Conservation (phyloP, 2,113 vertebrate species). For the Takifugu flavidus region DNA sequence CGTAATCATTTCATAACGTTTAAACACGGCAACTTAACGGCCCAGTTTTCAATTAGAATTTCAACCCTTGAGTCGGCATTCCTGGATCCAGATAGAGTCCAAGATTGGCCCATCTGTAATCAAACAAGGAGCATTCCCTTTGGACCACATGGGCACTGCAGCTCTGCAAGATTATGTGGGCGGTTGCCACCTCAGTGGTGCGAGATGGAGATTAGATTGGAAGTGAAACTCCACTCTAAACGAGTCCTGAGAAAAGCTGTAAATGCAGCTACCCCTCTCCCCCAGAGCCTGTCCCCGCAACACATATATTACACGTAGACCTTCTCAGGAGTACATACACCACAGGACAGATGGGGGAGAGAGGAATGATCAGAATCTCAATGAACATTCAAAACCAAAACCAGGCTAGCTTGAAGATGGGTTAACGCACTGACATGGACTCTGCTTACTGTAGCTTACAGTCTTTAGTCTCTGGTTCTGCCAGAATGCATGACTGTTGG, state of each 20-base stretch:
- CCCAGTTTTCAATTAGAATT: slow-evolving; percentile 26
- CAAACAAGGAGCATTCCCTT: slow-evolving; percentile 62
- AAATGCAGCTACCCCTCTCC: slow-evolving; percentile 51
- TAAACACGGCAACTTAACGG: slow-evolving; percentile 15
- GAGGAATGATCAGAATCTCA: slow-evolving; percentile 58
- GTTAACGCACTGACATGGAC: slow-evolving; percentile 33
- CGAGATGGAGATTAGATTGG: slow-evolving; percentile 69
- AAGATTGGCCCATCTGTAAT: slow-evolving; percentile 59
- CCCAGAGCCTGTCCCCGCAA: slow-evolving; percentile 5
- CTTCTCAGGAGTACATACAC: slow-evolving; percentile 29
- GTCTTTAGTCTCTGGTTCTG: slow-evolving; percentile 9
- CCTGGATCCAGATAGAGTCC: slow-evolving; percentile 17
- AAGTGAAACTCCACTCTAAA: slow-evolving; percentile 61
- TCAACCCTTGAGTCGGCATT: slow-evolving; percentile 20
- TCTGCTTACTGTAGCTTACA: not conserved
- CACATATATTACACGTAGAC: slow-evolving; percentile 34
- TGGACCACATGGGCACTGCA: slow-evolving; percentile 42
- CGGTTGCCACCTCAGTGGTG: slow-evolving; percentile 42
- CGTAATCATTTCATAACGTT: not conserved
- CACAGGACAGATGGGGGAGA: slow-evolving; percentile 27
- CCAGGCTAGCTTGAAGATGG: slow-evolving; percentile 51
- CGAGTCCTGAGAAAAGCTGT: slow-evolving; percentile 56
- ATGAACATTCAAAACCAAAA: slow-evolving; percentile 27
- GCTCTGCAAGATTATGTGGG: slow-evolving; percentile 54
- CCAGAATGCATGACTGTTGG: slow-evolving; percentile 43